Evolutionary conservation across 2,113 vertebrate genomes (phyloP), one percentile per base, ranked within the genome.

Genomic region (Gnathonemus echidnorhynchus): DNA sequence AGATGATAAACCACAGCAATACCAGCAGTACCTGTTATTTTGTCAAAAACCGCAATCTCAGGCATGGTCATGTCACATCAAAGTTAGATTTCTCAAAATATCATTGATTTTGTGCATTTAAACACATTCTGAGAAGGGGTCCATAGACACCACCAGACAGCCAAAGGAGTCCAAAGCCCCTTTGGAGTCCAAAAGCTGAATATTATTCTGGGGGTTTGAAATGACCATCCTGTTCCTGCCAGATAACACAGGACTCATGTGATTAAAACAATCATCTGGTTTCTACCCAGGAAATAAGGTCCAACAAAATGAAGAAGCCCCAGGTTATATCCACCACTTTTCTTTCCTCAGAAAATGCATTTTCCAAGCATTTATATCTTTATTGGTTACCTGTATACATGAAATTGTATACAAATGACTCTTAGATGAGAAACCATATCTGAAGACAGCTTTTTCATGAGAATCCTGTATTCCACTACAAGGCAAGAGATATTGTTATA

Each of bases 401-500:
- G 39, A 48, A 87, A 53, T 53, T 56, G 86, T 87, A 87, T 48
- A 87, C 86, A 86, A 27, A 53, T 27, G 48, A 56, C 27, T 74
- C 62, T 31, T 27, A 13, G 88, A 87, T 42, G 50, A 35, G 3
- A 88, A 70, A 58, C n/a, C 24, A 52, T 56, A 52, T 88, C 19
- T 70, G 21, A 77, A 27, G 17, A 19, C 15, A 74, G 45, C 24
- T 48, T 70, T 46, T 89, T 77, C 70, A 84, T 83, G 86, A 87
- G 13, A 88, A 24, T 77, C 42, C 42, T 66, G 42, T 21, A 74
- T 90, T 74, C 27, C 86, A 88, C 31, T 62, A 58, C 84, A 90
- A 88, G 52, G 87, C 90, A 88, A 90, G 17, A 90, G 52, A 45
- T 89, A 52, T 49, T 50, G 24, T 85, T 58, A 62, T 50, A 24